Conservation (phyloP, 2,797 vertebrate genomes). For the Pelodytes ibericus region DNA sequence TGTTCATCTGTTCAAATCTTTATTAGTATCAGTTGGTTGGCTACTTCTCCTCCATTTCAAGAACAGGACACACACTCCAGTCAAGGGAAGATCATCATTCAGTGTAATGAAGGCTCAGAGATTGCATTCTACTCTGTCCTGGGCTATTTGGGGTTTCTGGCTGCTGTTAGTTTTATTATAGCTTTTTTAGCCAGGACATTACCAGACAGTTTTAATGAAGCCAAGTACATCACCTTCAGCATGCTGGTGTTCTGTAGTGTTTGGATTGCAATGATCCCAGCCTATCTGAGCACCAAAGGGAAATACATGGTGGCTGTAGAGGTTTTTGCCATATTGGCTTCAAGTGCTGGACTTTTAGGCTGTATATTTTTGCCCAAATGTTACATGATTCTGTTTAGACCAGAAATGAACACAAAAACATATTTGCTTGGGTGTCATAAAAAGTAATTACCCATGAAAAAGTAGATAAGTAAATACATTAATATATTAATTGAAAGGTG, state of each 20-base stretch:
- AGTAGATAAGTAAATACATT: too few relatives aligned
- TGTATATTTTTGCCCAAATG: constrained; percentile 46
- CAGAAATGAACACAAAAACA: constrained; percentile 47
- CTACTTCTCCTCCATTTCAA: constrained; percentile 17
- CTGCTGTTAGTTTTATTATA: constrained; percentile 39
- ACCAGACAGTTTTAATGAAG: constrained; percentile 48
- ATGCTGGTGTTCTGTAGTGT: constrained; percentile 47
- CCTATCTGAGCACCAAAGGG: constrained; percentile 40
- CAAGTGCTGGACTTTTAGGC: constrained; percentile 19
- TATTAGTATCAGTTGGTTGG: constrained; percentile 27
- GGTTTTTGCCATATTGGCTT: constrained; percentile 46
- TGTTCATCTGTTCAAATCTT: constrained; percentile 29
- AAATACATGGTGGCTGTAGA: constrained; percentile 33
- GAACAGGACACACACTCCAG: constrained; percentile 28
- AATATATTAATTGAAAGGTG: too few relatives aligned
- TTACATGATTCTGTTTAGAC: constrained; percentile 40
- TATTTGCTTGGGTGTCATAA: too few relatives aligned
- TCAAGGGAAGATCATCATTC: constrained; percentile 24
- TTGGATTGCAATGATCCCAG: constrained; percentile 44
- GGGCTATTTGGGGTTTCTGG: constrained; percentile 40
- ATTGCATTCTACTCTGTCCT: constrained; percentile 34
- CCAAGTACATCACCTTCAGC: constrained; percentile 42
- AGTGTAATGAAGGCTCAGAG: constrained; percentile 43
- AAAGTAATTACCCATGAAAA: too few relatives aligned
- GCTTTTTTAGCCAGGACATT: constrained; percentile 43